phyloP scores from a whole-genome alignment of 1,140 invertebrate species.

The Phocides pigmalion region DNA sequence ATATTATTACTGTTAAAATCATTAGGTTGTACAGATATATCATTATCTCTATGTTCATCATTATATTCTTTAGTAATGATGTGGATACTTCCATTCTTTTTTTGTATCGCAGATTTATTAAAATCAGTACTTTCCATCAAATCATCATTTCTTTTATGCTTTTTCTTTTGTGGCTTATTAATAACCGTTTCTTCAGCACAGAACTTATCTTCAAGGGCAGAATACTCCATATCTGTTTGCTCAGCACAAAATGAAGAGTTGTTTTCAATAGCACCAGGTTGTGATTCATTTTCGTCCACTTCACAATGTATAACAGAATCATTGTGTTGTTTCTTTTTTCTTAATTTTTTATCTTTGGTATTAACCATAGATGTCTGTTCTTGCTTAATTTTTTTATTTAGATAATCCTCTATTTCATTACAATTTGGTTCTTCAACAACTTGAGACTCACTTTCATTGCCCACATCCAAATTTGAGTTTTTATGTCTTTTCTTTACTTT shows the following conservation, averaged over 20 bases:
- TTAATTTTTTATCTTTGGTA: conserved; percentile 33
- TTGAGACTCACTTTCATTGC: neutral
- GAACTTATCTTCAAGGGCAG: conserved; percentile 35
- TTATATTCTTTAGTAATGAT: neutral
- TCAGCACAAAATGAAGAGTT: neutral
- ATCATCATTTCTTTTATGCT: conserved; percentile 15
- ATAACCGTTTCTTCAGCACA: conserved; percentile 31
- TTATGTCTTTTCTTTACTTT: conserved; percentile 15
- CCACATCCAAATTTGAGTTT: neutral
- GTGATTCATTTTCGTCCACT: neutral
- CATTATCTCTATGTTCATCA: conserved; percentile 24
- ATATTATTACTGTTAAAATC: conserved; percentile 27
- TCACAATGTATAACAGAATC: neutral
- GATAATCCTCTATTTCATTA: conserved; percentile 22
- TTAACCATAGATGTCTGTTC: conserved; percentile 36
- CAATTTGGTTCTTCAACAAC: neutral
- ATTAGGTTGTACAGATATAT: conserved; percentile 25
- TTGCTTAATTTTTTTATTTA: conserved; percentile 41
- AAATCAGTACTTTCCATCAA: neutral
- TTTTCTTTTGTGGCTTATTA: conserved; percentile 24
- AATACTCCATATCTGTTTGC: conserved; percentile 11
- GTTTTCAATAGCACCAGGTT: neutral
- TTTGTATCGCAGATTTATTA: neutral
- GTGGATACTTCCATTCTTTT: neutral
- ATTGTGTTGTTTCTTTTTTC: conserved; percentile 39